Evolutionary conservation across 2,113 vertebrate species (phyloP).

Genomic region (Dromas ardeola): DNA sequence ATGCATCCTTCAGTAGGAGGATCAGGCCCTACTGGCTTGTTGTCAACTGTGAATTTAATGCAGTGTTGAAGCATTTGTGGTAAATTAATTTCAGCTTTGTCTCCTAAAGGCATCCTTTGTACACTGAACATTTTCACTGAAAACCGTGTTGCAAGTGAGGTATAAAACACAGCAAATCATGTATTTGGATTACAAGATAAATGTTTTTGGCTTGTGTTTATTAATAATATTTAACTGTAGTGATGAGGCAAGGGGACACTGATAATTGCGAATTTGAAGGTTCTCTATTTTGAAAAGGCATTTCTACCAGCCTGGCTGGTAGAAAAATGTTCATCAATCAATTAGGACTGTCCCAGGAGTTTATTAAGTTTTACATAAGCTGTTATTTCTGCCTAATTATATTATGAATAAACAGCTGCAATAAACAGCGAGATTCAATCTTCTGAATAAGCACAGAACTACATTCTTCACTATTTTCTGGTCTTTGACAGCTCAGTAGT

Average conservation of each 20-base stretch:
- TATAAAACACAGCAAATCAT: background rate
- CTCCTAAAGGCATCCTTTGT: background rate
- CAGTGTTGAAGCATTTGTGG: background rate
- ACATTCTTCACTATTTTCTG: slow-evolving; percentile 22
- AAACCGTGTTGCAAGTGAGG: accelerated
- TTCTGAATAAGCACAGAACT: slow-evolving; percentile 19
- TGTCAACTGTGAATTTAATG: background rate
- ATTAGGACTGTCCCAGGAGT: slow-evolving; percentile 22
- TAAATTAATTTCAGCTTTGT: background rate
- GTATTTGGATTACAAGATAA: background rate
- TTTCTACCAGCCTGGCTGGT: background rate
- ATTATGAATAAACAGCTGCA: slow-evolving; percentile 20
- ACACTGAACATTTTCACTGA: background rate
- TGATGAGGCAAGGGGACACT: background rate
- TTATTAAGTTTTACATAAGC: slow-evolving; percentile 44
- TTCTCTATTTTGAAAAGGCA: background rate
- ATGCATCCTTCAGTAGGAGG: background rate
- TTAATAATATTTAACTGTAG: background rate
- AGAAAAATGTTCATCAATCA: slow-evolving; percentile 26
- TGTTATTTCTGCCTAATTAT: slow-evolving; percentile 36
- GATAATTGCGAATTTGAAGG: background rate
- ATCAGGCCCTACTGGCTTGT: background rate
- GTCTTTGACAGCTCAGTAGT: slow-evolving; percentile 48
- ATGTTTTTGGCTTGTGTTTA: background rate
- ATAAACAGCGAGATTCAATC: background rate